Evolutionary conservation across 1,140 invertebrate genomes (phyloP).

Genomic region (Heliconius melpomene): DNA sequence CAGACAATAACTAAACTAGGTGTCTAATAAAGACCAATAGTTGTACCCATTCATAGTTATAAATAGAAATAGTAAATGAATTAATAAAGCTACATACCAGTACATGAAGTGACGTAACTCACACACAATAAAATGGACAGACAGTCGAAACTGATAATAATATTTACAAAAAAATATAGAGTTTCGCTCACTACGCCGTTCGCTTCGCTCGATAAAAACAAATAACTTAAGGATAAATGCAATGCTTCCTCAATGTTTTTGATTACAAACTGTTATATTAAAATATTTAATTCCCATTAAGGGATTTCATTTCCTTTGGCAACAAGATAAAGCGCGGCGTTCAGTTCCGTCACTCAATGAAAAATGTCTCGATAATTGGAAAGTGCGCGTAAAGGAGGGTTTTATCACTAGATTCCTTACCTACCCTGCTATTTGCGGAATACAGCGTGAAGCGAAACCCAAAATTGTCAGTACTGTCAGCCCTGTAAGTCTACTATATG

Average conservation of each 20-base stretch:
- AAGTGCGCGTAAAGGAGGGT: background rate
- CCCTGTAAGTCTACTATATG: background rate
- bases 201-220: too few relatives aligned
- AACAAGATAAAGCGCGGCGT: background rate
- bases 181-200: too few relatives aligned
- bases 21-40: background rate
- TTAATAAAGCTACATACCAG: background rate
- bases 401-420: background rate
- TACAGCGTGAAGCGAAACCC: background rate
- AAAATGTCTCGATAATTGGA: background rate
- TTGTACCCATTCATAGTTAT: background rate
- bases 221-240: too few relatives aligned
- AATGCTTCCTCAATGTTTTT: too few relatives aligned
- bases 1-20: too few relatives aligned
- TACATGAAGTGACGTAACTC: background rate
- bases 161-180: background rate
- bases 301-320: background rate
- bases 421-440: background rate
- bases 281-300: background rate
- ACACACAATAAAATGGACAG: background rate
- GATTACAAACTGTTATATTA: too few relatives aligned
- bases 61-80: constrained; percentile 2
- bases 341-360: background rate
- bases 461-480: background rate
- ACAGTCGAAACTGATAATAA: background rate